Base-by-base conservation (phyloP, 2,113 vertebrate genomes). In the Heteronetta atricapilla region DNA sequence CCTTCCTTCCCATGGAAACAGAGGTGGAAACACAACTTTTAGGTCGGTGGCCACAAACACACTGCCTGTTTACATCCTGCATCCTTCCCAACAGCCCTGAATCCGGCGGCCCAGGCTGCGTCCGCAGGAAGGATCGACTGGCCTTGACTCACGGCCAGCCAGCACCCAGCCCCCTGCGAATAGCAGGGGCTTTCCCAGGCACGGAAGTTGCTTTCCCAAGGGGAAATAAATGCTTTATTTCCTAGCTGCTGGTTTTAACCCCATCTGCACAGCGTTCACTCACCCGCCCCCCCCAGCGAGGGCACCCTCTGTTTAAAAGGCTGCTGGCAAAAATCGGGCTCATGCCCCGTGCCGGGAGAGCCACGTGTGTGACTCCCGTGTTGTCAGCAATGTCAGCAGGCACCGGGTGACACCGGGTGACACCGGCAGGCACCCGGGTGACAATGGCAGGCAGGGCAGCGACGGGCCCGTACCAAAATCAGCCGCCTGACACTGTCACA, bases 251-350 rank as follows among this genome's bases (percentile, higher is more conserved):
- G 11, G 16, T 0, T 62, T 93, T 87, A 82, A 82, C 50, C 33
- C 62, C 23, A 8, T 26, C 11, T 52, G 63, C 7, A 23, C 22
- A 50, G 22, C 48, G 25, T 50, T 23, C 11, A 23, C 21, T 25
- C 11, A 25, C 21, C 21, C 1, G 5, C 12, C 23, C 0, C 0
- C n/a, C n/a, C 36, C 63, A 66, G 7, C 18, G 60, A 11, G 14
- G 66, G 50, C 33, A 3, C 16, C 26, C 68, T 36, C 53, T 28
- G 42, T 42, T 82, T 64, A 36, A 85, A 82, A 56, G 0, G 16
- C 48, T 38, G 33, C 73, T 0, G 1, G 28, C 33, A 44, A 81
- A 82, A 84, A 48, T 4, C 0, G 22, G 38, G 23, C 50, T 6
- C 18, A 34, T 19, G 48, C 11, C 56, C 25, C 22, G 2, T 26